A percentile compares a stretch with the other conserved stretches of the same genome.
Evolutionary conservation across 2,797 vertebrate genomes (phyloP).

Genomic region (Crossoptilon crossoptilon): DNA sequence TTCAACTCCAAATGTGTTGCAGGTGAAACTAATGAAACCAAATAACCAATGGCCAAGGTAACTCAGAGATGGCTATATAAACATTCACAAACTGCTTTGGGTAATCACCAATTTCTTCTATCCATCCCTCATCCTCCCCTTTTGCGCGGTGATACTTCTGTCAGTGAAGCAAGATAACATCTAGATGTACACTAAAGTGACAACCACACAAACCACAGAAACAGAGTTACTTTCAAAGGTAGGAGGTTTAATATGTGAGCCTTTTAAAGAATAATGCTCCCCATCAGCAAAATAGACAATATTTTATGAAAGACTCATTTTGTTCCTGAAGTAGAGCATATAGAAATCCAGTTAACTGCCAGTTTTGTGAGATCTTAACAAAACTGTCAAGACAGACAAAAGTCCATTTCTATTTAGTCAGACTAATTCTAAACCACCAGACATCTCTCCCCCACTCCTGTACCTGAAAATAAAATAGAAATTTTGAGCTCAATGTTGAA

Average conservation of each 20-base stretch:
- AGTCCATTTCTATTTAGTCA: background rate
- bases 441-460: background rate
- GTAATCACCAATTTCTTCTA: background rate
- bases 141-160: background rate
- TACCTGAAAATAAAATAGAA: fast-evolving
- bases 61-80: background rate
- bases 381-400: background rate
- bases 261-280: background rate
- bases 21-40: background rate
- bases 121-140: background rate
- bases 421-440: background rate
- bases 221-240: background rate
- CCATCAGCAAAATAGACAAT: background rate
- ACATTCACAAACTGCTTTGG: background rate
- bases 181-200: background rate
- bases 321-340: background rate
- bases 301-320: background rate
- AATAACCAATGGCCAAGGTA: background rate
- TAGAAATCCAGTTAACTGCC: background rate
- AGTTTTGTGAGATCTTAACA: background rate
- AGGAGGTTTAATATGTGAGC: background rate
- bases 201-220: background rate
- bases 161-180: background rate
- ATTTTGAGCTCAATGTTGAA: background rate
- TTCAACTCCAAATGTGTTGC: background rate